Conservation (phyloP, 2,113 vertebrate species). For the Scomber japonicus region DNA sequence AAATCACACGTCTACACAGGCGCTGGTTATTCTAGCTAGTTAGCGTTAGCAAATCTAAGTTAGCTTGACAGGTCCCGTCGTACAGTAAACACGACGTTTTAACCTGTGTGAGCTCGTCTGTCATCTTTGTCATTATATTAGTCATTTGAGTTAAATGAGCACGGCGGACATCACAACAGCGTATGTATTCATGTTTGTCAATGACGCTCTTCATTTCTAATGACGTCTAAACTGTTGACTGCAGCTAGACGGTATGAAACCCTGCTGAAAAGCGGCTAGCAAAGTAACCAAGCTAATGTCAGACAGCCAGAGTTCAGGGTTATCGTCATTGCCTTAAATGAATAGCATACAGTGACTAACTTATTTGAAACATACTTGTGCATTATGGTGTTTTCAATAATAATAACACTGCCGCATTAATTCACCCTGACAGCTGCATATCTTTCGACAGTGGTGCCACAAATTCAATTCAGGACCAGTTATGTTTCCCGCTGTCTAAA, state of each 20-base stretch:
- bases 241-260: neutral
- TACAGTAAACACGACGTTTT: conserved; percentile 42
- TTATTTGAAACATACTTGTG: neutral
- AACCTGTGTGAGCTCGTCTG: neutral
- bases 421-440: neutral
- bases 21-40: conserved; percentile 20
- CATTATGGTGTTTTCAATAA: neutral
- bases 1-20: neutral
- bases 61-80: conserved; percentile 65
- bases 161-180: too few species aligned
- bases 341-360: neutral
- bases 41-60: conserved; percentile 62
- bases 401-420: too few species aligned
- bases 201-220: neutral
- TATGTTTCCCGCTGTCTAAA: neutral
- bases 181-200: neutral
- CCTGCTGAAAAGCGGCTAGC: neutral
- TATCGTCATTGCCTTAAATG: neutral
- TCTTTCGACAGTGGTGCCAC: too few species aligned
- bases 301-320: conserved; percentile 4
- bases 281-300: neutral
- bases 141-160: neutral
- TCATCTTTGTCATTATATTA: neutral
- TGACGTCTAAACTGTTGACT: neutral
- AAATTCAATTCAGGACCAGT: neutral